Percentiles rank a stretch among this genome's conserved stretches.
Conservation (phyloP, 2,797 vertebrate species). For the Zenarchopterus dispar region DNA sequence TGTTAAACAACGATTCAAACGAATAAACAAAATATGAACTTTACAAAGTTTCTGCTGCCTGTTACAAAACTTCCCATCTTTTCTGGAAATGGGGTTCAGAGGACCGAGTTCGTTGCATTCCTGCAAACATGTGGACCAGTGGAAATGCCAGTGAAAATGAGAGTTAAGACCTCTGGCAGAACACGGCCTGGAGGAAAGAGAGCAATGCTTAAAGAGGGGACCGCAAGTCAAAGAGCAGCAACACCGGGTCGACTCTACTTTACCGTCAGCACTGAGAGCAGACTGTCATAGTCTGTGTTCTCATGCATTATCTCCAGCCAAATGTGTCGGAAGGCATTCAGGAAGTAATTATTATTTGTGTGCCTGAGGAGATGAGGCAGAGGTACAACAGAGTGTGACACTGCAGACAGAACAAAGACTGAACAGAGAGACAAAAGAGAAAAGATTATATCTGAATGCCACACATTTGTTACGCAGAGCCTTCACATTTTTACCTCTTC, state of each 20-base stretch:
- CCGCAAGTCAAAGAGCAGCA: slow-evolving; percentile 60
- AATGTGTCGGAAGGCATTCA: slow-evolving; percentile 94
- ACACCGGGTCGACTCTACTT: slow-evolving; percentile 85
- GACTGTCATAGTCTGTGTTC: slow-evolving; percentile 95
- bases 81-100: too few relatives aligned
- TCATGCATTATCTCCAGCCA: slow-evolving; percentile 98
- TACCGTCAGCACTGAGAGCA: slow-evolving; percentile 98
- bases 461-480: slow-evolving; percentile 19
- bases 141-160: slow-evolving; percentile 74
- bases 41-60: too few relatives aligned
- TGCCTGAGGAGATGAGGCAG: slow-evolving; percentile 90
- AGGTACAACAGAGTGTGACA: slow-evolving; percentile 78
- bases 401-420: slow-evolving; percentile 57
- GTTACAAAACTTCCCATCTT: too few relatives aligned
- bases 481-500: slow-evolving; percentile 18
- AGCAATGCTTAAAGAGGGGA: slow-evolving; percentile 23
- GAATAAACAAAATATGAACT: too few relatives aligned
- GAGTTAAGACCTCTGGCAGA: slow-evolving; percentile 70
- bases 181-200: slow-evolving; percentile 78
- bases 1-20: too few relatives aligned
- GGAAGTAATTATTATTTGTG: slow-evolving; percentile 99
- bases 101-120: background rate
- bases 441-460: slow-evolving; percentile 36
- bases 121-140: slow-evolving; percentile 79
- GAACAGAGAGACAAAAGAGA: slow-evolving; percentile 51